Percentiles rank a stretch among this genome's conserved stretches.
These are phyloP conservation scores for Tragopan temminckii DNA, from an alignment of 2,797 vertebrate genomes.

Conservation along the genomic window DNA sequence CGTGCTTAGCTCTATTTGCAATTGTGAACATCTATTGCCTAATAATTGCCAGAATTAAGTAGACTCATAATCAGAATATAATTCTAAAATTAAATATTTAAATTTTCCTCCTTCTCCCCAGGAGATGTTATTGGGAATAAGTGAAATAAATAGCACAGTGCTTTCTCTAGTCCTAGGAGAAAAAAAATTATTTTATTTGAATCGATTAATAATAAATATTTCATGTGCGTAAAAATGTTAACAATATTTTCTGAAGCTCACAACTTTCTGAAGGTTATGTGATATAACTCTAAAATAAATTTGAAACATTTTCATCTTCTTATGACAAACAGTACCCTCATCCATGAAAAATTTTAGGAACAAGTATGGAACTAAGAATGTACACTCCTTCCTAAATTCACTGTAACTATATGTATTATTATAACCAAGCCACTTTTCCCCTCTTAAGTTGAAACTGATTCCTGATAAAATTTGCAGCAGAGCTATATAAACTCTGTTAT, in stretches of 20 bases:
- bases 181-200: background rate
- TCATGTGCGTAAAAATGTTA: background rate
- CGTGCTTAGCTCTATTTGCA: background rate
- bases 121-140: background rate
- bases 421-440: background rate
- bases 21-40: background rate
- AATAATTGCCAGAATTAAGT: background rate
- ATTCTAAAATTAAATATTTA: background rate
- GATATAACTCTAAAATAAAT: background rate
- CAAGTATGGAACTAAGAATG: background rate
- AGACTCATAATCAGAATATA: background rate
- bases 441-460: background rate
- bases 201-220: background rate
- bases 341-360: background rate
- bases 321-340: background rate
- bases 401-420: background rate
- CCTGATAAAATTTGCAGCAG: background rate
- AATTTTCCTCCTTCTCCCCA: background rate
- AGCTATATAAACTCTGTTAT: background rate
- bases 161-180: background rate
- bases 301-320: background rate
- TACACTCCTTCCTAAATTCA: rapidly evolving
- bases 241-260: background rate
- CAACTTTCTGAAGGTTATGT: background rate
- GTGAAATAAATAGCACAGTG: background rate